These are phyloP conservation scores for Cabera pusaria DNA, from an alignment of 2,888 invertebrate genomes.

Conservation along the genomic window DNA sequence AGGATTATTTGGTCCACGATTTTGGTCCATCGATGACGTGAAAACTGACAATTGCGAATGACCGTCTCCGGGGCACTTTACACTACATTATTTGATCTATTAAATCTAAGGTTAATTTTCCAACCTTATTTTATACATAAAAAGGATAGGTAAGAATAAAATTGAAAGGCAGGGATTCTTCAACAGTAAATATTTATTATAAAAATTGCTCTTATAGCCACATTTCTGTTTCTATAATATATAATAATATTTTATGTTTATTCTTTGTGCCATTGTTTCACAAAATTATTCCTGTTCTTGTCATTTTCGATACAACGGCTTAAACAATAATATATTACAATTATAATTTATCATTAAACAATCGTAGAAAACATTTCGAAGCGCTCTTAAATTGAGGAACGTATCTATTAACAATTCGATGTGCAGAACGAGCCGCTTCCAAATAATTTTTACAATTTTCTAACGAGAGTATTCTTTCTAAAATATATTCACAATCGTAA, in stretches of 20 bases:
- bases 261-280: slow-evolving; percentile 83
- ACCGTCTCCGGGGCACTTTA: too few relatives aligned
- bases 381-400: slow-evolving; percentile 69
- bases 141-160: too few relatives aligned
- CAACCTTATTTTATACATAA: too few relatives aligned
- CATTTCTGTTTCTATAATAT: slow-evolving; percentile 83
- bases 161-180: slow-evolving; percentile 71
- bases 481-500: slow-evolving; percentile 79
- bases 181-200: slow-evolving; percentile 84
- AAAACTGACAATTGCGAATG: too few relatives aligned
- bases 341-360: slow-evolving; percentile 75
- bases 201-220: slow-evolving; percentile 84
- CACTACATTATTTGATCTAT: too few relatives aligned
- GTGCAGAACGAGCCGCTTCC: slow-evolving; percentile 63
- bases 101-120: too few relatives aligned
- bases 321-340: slow-evolving; percentile 82
- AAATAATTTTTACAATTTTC: slow-evolving; percentile 66
- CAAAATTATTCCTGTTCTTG: slow-evolving; percentile 83
- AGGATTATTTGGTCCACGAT: too few relatives aligned
- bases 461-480: slow-evolving; percentile 72
- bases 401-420: slow-evolving; percentile 76
- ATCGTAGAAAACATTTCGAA: slow-evolving; percentile 71
- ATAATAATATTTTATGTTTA: slow-evolving; percentile 81
- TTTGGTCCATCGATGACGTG: too few relatives aligned
- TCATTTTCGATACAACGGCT: slow-evolving; percentile 82